These are phyloP conservation scores for Aplysina aerophoba DNA, from an alignment of 37 sponge, comb jelly and placozoan species.

Conservation along the genomic window DNA sequence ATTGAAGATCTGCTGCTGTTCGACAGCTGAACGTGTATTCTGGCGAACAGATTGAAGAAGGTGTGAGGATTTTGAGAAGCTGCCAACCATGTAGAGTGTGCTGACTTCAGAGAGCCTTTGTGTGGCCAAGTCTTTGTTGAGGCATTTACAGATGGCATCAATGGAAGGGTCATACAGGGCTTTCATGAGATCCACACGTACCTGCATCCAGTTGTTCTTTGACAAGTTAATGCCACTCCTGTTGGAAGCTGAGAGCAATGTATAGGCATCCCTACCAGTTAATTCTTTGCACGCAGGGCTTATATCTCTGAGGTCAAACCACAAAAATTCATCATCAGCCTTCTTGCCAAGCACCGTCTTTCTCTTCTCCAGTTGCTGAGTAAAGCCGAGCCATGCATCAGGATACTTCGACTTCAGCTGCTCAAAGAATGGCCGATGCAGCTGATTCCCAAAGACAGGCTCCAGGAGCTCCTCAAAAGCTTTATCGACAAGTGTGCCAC, in stretches of 20 bases:
- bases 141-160: background rate
- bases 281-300: background rate
- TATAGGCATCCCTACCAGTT: background rate
- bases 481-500: constrained; percentile 16
- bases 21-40: background rate
- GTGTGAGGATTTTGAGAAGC: background rate
- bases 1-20: background rate
- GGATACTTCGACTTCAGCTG: background rate
- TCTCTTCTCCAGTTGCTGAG: background rate
- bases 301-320: background rate
- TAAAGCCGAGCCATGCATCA: background rate
- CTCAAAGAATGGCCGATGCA: background rate
- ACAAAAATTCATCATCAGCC: background rate
- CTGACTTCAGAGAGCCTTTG: background rate
- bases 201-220: too few relatives aligned
- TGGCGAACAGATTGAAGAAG: background rate
- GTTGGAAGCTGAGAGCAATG: background rate
- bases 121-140: background rate
- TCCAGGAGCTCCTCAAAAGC: constrained; percentile 2
- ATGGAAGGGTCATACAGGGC: background rate
- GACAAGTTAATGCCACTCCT: background rate
- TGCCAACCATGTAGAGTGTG: constrained; percentile 27
- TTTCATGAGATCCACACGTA: background rate
- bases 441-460: background rate
- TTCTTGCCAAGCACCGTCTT: background rate